A percentile compares a stretch with the other conserved stretches of the same genome.
Evolutionary conservation across 2,113 vertebrate species (phyloP).

Genomic region (Chamaea fasciata): DNA sequence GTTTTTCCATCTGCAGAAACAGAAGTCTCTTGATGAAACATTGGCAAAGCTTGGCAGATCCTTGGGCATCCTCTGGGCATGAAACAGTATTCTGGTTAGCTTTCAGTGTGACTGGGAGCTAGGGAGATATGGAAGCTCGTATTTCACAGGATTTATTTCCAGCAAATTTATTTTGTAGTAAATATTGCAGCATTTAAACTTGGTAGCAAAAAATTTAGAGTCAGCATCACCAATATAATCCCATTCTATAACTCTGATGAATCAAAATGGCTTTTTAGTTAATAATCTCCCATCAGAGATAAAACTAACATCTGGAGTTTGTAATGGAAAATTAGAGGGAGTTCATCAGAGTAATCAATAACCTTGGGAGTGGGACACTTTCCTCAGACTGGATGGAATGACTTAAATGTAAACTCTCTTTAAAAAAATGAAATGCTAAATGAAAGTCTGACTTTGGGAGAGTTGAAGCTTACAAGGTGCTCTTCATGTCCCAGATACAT

Average conservation of each 20-base stretch:
- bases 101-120: background rate
- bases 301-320: background rate
- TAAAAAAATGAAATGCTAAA: fast-evolving
- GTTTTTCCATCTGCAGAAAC: background rate
- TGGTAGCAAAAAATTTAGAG: background rate
- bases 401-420: background rate
- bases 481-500: background rate
- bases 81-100: background rate
- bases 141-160: background rate
- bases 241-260: background rate
- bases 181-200: background rate
- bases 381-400: background rate
- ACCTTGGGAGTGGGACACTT: background rate
- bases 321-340: background rate
- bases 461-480: background rate
- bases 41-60: background rate
- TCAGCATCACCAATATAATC: background rate
- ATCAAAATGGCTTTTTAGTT: background rate
- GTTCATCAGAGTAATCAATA: background rate
- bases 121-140: background rate
- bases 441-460: background rate
- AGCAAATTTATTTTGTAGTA: background rate
- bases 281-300: background rate
- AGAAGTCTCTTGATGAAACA: background rate
- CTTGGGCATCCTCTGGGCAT: background rate